A percentile compares a stretch with the other conserved stretches of the same genome.
phyloP scores from a whole-genome alignment of 2,797 vertebrate species.

The Catharus ustulatus region DNA sequence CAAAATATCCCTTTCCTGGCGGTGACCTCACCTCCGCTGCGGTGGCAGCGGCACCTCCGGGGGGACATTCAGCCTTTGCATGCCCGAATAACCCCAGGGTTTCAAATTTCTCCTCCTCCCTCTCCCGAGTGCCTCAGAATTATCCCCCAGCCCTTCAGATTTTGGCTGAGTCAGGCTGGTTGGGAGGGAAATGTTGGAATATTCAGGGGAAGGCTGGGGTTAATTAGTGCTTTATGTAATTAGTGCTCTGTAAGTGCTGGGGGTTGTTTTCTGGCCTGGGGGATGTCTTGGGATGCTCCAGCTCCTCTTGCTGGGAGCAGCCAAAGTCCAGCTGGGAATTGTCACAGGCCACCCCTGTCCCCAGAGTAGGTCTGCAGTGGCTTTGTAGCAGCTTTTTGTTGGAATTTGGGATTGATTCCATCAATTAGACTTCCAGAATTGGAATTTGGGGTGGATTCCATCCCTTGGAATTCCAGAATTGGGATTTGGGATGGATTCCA shows the following conservation, averaged over 20 bases:
- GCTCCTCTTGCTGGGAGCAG: neutral
- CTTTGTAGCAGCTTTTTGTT: neutral
- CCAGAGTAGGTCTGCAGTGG: rapidly evolving
- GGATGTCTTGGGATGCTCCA: neutral
- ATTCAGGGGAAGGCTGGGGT: constrained; percentile 23
- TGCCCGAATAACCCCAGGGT: neutral
- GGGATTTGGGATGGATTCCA: too few relatives aligned
- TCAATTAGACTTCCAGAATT: too few relatives aligned
- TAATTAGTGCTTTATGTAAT: constrained; percentile 68
- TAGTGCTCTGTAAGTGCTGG: constrained; percentile 49
- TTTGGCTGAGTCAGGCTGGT: constrained; percentile 59
- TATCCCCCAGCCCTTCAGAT: neutral
- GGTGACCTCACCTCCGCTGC: rapidly evolving
- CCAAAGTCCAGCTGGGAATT: neutral
- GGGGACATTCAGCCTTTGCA: neutral
- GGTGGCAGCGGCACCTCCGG: neutral
- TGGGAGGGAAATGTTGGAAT: constrained; percentile 2
- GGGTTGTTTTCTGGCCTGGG: constrained; percentile 33
- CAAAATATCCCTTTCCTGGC: neutral
- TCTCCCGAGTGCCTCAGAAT: neutral
- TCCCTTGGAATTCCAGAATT: too few relatives aligned
- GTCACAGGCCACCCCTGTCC: neutral
- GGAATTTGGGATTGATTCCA: neutral
- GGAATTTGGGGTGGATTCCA: too few relatives aligned
- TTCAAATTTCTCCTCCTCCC: neutral